Conservation (phyloP, 2,113 vertebrate species). For the Eira barbara region DNA sequence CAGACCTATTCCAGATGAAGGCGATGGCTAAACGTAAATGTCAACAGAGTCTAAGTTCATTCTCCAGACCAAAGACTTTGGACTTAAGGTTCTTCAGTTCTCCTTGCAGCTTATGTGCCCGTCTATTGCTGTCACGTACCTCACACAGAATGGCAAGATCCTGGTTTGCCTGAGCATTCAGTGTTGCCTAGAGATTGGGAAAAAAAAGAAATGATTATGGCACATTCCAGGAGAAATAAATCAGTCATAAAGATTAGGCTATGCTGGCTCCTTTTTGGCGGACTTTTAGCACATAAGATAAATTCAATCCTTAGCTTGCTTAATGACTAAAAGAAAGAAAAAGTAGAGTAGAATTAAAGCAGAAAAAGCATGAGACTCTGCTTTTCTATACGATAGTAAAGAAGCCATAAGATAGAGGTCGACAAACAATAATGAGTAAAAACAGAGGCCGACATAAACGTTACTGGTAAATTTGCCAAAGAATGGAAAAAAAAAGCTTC, state of each 20-base stretch:
- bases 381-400: background rate
- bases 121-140: conserved; percentile 88
- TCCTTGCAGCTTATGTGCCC: conserved; percentile 90
- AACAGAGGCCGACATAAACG: background rate
- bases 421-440: background rate
- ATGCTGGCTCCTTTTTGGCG: background rate
- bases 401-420: background rate
- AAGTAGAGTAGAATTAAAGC: background rate
- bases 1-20: background rate
- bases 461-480: background rate
- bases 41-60: conserved; percentile 90
- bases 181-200: conserved; percentile 83
- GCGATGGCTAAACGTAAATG: no score
- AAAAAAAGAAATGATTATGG: background rate
- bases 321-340: background rate
- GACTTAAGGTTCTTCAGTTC: conserved; percentile 92
- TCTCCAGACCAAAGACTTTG: conserved; percentile 93
- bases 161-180: conserved; percentile 88
- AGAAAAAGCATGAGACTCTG: background rate
- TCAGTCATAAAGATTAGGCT: background rate
- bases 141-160: conserved; percentile 93
- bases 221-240: background rate
- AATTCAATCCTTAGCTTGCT: background rate
- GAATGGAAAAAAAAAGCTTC: background rate
- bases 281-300: background rate